Evolutionary conservation across 2,113 vertebrate species (phyloP).

Genomic region (Seriola rivoliana): DNA sequence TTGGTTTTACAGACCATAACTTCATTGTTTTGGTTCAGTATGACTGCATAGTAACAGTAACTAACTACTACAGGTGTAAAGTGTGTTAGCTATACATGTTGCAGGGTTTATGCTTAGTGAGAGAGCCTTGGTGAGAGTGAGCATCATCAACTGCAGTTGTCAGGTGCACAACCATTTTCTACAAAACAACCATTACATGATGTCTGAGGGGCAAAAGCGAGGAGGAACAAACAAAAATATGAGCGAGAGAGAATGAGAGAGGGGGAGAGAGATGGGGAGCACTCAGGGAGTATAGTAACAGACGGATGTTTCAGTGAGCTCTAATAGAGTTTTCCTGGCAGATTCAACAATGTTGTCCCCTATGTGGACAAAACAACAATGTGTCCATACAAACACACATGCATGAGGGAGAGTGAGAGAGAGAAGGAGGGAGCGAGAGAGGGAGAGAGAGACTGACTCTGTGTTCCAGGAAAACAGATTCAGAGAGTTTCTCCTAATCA

Average conservation of each 20-base stretch:
- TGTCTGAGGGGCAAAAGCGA: not conserved
- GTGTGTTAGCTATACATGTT: not conserved
- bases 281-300: not conserved
- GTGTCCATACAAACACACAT: not conserved
- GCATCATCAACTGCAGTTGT: constrained; percentile 3
- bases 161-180: constrained; percentile 10
- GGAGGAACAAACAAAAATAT: too few relatives aligned
- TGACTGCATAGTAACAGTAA: not conserved
- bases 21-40: not conserved
- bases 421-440: too few relatives aligned
- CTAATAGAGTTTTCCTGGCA: constrained; percentile 18
- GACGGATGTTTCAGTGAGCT: constrained; percentile 14
- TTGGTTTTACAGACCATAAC: not conserved
- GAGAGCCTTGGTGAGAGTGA: constrained; percentile 3
- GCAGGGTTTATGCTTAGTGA: not conserved
- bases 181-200: constrained; percentile 24
- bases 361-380: constrained; percentile 20
- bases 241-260: not conserved
- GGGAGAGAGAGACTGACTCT: not conserved
- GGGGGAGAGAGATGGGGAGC: not conserved
- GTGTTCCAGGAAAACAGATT: constrained; percentile 55
- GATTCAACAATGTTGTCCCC: not conserved
- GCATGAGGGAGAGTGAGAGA: too few relatives aligned
- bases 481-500: constrained; percentile 56
- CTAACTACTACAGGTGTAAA: too few relatives aligned